Evolutionary conservation across 2,113 vertebrate genomes (phyloP).

Genomic region (Eulemur rufifrons): DNA sequence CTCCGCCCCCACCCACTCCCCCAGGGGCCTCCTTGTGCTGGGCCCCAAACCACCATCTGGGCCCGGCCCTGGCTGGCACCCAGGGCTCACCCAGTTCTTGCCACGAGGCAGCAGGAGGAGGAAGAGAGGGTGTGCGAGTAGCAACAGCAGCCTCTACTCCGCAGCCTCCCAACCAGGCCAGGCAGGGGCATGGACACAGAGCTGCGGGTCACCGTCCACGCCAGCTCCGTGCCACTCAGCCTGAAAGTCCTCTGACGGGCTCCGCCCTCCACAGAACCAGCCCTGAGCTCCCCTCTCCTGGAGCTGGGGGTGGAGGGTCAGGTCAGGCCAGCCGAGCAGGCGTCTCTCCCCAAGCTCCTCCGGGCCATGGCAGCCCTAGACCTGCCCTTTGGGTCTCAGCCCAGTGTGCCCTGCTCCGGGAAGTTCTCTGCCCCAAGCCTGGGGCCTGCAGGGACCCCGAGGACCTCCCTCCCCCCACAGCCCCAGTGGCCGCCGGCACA

Average conservation of each 20-base stretch:
- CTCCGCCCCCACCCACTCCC: background rate
- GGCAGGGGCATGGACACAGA: background rate
- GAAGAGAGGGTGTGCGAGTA: background rate
- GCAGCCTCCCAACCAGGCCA: background rate
- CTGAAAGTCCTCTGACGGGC: background rate
- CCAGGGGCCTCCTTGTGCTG: background rate
- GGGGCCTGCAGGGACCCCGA: background rate
- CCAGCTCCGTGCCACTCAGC: background rate
- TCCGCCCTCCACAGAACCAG: background rate
- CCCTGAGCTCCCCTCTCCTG: background rate
- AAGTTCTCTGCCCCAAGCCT: background rate
- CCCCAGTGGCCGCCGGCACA: background rate
- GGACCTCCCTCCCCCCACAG: background rate
- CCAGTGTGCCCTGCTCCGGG: background rate
- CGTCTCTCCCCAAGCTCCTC: background rate
- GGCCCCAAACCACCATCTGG: conserved; percentile 61
- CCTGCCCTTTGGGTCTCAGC: background rate
- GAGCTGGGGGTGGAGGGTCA: background rate
- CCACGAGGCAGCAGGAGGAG: conserved; percentile 56
- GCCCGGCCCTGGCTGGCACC: conserved; percentile 51
- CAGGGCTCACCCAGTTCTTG: conserved; percentile 59
- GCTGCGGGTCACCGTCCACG: background rate
- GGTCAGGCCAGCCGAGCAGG: fast-evolving
- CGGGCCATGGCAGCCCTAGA: background rate
- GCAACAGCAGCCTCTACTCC: background rate